Evolutionary conservation across 2,113 vertebrate species (phyloP).

Genomic region (Aramus guarauna): DNA sequence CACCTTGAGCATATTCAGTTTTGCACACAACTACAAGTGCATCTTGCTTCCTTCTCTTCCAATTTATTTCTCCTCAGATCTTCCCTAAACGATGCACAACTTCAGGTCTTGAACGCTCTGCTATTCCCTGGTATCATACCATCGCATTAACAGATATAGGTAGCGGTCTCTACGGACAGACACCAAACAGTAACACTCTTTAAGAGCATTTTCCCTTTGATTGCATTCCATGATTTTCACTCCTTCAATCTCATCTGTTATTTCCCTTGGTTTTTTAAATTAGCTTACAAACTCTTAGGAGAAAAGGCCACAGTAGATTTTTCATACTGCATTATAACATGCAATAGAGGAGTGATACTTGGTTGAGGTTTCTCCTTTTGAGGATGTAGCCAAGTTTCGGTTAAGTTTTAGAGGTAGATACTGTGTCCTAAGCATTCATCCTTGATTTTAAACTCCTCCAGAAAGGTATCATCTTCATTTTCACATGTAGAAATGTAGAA

Average conservation of each 20-base stretch:
- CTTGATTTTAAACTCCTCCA: neutral
- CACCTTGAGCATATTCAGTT: neutral
- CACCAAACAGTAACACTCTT: neutral
- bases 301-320: neutral
- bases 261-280: neutral
- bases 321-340: neutral
- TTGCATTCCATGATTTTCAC: neutral
- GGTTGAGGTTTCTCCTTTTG: neutral
- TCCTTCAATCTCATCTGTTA: neutral
- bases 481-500: neutral
- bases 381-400: neutral
- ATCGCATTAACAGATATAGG: neutral
- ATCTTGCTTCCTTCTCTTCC: neutral
- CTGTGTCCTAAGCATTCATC: neutral
- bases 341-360: neutral
- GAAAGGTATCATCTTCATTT: neutral
- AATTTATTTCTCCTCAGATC: neutral
- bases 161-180: fast-evolving
- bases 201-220: neutral
- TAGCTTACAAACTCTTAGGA: neutral
- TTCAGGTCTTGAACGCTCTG: neutral
- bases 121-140: neutral
- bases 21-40: neutral
- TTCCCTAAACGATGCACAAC: neutral
- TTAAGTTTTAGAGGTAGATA: neutral